Percentiles rank a stretch among this genome's conserved stretches.
phyloP scores from a whole-genome alignment of 1,140 invertebrate genomes.

The Meloidogyne exigua region DNA sequence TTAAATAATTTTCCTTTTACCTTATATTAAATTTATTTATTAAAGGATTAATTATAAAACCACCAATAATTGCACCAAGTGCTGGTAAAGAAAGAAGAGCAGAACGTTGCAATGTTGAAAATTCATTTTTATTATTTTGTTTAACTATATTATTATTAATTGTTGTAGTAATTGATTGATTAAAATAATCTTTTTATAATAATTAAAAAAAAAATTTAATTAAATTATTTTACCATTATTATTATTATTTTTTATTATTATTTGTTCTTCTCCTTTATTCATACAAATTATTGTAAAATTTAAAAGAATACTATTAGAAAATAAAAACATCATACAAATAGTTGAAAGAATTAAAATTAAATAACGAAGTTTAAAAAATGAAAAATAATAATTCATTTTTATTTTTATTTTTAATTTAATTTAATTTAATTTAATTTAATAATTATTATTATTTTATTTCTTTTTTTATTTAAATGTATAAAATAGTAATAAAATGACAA shows the following conservation, averaged over 20 bases:
- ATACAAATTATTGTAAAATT: conserved; percentile 6
- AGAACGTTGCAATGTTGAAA: neutral
- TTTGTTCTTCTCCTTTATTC: neutral
- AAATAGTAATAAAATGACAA: too few relatives aligned
- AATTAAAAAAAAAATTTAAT: neutral
- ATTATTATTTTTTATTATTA: too few relatives aligned
- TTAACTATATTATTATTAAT: neutral
- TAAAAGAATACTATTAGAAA: conserved; percentile 5
- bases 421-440: too few relatives aligned
- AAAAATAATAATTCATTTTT: too few relatives aligned
- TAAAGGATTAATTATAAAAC: conserved; percentile 3
- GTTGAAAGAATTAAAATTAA: neutral
- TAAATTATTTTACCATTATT: too few relatives aligned
- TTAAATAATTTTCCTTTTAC: neutral
- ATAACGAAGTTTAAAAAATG: neutral
- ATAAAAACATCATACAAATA: neutral
- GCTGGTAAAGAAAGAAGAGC: neutral
- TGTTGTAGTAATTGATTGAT: neutral
- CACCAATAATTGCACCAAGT: neutral
- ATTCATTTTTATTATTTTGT: neutral
- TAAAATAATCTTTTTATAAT: neutral
- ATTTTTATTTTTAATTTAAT: neutral
- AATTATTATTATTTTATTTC: too few relatives aligned
- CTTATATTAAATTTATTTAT: neutral
- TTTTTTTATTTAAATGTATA: too few relatives aligned